Evolutionary conservation across 2,797 vertebrate genomes (phyloP), one percentile per base, ranked within the genome.

Genomic region (Columba guinea): DNA sequence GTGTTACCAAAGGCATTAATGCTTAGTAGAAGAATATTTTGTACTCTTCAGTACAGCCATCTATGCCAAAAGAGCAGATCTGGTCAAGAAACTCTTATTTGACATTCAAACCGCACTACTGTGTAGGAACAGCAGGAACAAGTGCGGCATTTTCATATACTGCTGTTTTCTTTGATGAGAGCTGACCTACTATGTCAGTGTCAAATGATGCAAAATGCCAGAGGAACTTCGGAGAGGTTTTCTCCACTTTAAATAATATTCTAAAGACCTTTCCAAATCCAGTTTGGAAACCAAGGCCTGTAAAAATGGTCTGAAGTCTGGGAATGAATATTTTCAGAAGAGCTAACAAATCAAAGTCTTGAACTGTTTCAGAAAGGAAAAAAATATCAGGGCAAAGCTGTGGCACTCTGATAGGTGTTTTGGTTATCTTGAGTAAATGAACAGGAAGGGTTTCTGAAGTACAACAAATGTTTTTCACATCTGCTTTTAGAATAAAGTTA

Each of bases 301-400:
- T n/a, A 88, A 90, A 95, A 79, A 23, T 7, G n/a, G 15, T 48
- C 34, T 64, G 55, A 91, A 35, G 74, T 48, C 32, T 39, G 32
- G 52, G 46, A 94, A 97, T 95, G 71, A 26, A 59, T 8, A 82
- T 64, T 89, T 51, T 88, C 87, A 90, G 75, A 95, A 94, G 10
- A 91, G 30, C 34, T 88, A 86, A 63, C 41, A 60, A 88, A 94
- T 78, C n/a, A 55, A 95, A 93, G 39, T 60, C 94, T 95, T 67
- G 53, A 16, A 30, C 82, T 84, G 34, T 87, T 86, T 91, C 32
- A 63, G 18, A 17, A 55, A 27, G 13, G 39, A n/a, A 70, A 94
- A 28, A 80, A 84, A 87, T 89, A 60, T 27, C 77, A 58, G n/a
- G 20, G 10, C 67, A 41, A 58, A 76, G 30, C 49, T 39, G 13